These are phyloP conservation scores for Palythoa heliodiscus DNA, from an alignment of 92 coral and sea anemone genomes.

Conservation along the genomic window DNA sequence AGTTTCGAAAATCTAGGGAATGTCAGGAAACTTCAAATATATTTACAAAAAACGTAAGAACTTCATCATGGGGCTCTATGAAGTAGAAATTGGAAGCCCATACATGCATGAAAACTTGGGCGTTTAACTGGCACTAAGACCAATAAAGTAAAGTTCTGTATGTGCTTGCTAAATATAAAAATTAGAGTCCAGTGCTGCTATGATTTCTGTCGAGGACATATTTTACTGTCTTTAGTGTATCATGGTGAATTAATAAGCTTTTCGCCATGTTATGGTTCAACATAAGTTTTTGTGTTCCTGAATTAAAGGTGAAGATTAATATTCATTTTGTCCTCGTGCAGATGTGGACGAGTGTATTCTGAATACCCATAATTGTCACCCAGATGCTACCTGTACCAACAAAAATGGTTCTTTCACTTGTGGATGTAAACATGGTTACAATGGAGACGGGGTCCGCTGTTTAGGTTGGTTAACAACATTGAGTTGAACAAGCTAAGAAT, in stretches of 20 bases:
- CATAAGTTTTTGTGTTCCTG: neutral
- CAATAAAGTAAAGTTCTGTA: neutral
- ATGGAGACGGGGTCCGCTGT: constrained; percentile 36
- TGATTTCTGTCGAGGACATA: too few relatives aligned
- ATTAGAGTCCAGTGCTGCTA: too few relatives aligned
- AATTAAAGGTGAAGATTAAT: neutral
- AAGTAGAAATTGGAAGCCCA: too few relatives aligned
- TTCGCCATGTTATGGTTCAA: neutral
- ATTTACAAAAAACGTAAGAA: too few relatives aligned
- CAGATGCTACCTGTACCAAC: constrained; percentile 26
- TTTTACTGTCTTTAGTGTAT: too few relatives aligned
- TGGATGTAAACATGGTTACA: constrained; percentile 27
- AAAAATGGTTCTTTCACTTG: constrained; percentile 35
- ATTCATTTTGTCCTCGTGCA: neutral
- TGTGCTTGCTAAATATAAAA: too few relatives aligned
- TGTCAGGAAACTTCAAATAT: too few relatives aligned
- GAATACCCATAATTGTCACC: constrained; percentile 38
- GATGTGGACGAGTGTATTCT: constrained; percentile 38
- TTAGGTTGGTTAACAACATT: constrained; percentile 1
- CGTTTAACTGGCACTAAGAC: neutral
- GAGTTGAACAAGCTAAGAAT: too few relatives aligned
- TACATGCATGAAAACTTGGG: too few relatives aligned
- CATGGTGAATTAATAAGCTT: too few relatives aligned
- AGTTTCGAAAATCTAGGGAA: too few relatives aligned
- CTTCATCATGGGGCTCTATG: too few relatives aligned